Evolutionary conservation across 2,797 vertebrate genomes (phyloP), one percentile per base, ranked within the genome.

Genomic region (Brotula barbata): DNA sequence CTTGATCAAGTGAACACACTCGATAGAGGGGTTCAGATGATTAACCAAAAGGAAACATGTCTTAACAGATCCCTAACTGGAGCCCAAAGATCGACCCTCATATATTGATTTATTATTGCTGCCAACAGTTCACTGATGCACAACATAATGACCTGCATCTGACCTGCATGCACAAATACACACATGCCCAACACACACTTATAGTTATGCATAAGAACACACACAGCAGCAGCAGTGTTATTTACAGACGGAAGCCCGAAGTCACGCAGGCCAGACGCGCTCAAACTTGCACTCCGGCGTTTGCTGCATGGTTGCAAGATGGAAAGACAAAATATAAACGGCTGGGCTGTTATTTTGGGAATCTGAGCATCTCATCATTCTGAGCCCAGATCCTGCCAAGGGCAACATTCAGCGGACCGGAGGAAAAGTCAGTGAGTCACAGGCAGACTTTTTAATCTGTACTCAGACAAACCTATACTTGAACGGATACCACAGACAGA

Each of bases 271-370:
- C 22, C 47, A 7, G 28, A 63, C 83, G 20, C 45, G 83, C 68
- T 78, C 33, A 48, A 72, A 84, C 83, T 65, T 76, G 82, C 34
- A 36, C 45, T 17, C 10, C 28, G 15, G 47, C 59, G 57, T 9
- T 12, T 51, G 58, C 34, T 2, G 16, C 77, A 73, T 78, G 67
- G 80, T 17, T 66, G 46, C 31, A 46, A 71, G 49, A 77, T 40
- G 33, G 54, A 51, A 64, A 65, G 16, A 14, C 16, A 68, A 71
- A 49, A 42, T 47, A 39, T 50, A 53, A 68, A 42, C 40, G 49
- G 21, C 47, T 33, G 13, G 53, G 41, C 44, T 50, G 48, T 64
- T 33, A 62, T 61, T 67, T 56, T 64, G 28, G 7, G n/a, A 71
- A 56, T 10, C 21, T 43, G 20, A 66, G 59, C 44, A n/a, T 25